phyloP scores from a whole-genome alignment of 1,140 invertebrate genomes.

The silkworm (Bombyx mori) region DNA sequence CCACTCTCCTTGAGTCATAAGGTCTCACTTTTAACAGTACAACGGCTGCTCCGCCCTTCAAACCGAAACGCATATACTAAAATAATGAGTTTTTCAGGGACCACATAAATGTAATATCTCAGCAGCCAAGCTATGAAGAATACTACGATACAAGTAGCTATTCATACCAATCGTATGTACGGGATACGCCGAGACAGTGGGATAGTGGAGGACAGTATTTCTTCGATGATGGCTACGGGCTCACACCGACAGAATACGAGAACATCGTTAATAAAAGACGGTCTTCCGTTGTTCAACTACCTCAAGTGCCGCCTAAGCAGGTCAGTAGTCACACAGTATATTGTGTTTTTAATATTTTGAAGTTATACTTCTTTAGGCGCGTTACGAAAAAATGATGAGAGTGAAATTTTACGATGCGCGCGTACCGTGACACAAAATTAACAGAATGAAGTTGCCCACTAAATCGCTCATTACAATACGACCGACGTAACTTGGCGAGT shows the following conservation, averaged over 20 bases:
- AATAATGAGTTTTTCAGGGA: conserved; percentile 39
- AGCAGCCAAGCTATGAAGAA: conserved; percentile 69
- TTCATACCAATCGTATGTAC: conserved; percentile 71
- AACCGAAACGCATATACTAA: too few relatives aligned
- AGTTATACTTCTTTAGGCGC: too few relatives aligned
- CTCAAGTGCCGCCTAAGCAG: conserved; percentile 63
- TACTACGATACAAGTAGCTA: conserved; percentile 72
- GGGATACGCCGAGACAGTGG: conserved; percentile 80
- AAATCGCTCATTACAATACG: too few relatives aligned
- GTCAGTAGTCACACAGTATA: conserved; percentile 12
- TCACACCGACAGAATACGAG: conserved; percentile 57
- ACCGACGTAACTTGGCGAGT: too few relatives aligned
- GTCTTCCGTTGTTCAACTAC: conserved; percentile 66
- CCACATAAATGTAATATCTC: conserved; percentile 53
- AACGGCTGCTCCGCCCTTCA: too few relatives aligned
- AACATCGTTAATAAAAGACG: conserved; percentile 63
- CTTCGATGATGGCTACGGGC: conserved; percentile 49
- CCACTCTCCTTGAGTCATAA: too few relatives aligned
- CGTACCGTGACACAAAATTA: too few relatives aligned
- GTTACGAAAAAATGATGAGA: too few relatives aligned
- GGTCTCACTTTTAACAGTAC: too few relatives aligned
- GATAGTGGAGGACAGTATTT: conserved; percentile 75
- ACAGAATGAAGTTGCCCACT: too few relatives aligned
- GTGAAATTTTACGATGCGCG: too few relatives aligned
- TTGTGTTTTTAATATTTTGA: too few relatives aligned